Conservation (phyloP, 2,113 vertebrate species). For the Poeciliopsis prolifica region DNA sequence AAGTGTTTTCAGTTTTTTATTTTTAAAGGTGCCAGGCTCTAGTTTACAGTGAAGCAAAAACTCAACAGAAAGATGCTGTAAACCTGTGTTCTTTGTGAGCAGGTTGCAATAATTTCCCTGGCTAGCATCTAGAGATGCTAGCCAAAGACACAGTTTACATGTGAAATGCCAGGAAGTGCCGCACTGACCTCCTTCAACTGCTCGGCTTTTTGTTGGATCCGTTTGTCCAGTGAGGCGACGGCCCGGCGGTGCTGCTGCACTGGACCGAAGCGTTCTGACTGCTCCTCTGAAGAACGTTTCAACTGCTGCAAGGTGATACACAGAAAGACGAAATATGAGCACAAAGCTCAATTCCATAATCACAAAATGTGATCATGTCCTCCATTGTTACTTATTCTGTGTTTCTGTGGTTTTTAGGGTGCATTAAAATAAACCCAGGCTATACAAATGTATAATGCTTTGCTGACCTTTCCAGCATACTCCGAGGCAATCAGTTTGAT, state of each 20-base stretch:
- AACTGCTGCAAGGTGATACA: conserved; percentile 76
- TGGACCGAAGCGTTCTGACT: conserved; percentile 85
- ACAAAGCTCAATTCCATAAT: neutral
- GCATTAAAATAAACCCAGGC: too few relatives aligned
- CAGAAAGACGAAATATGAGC: neutral
- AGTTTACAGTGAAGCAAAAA: neutral
- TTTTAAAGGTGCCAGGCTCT: neutral
- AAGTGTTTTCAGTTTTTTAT: too few relatives aligned
- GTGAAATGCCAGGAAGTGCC: neutral
- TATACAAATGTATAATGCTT: too few relatives aligned
- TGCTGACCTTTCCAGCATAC: conserved; percentile 85
- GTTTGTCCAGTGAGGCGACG: conserved; percentile 88
- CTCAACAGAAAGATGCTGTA: neutral
- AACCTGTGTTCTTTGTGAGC: neutral
- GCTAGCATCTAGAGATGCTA: neutral
- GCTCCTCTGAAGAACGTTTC: conserved; percentile 87
- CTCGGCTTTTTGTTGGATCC: conserved; percentile 87
- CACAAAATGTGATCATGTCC: neutral
- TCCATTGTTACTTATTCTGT: neutral
- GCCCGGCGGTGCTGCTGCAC: conserved; percentile 88
- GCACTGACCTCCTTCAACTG: conserved; percentile 86
- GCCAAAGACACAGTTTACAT: neutral
- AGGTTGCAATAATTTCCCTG: neutral
- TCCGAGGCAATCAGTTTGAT: conserved; percentile 96
- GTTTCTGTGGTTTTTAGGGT: too few relatives aligned